phyloP scores from a whole-genome alignment of 1,140 invertebrate genomes.

The Hetaerina americana region DNA sequence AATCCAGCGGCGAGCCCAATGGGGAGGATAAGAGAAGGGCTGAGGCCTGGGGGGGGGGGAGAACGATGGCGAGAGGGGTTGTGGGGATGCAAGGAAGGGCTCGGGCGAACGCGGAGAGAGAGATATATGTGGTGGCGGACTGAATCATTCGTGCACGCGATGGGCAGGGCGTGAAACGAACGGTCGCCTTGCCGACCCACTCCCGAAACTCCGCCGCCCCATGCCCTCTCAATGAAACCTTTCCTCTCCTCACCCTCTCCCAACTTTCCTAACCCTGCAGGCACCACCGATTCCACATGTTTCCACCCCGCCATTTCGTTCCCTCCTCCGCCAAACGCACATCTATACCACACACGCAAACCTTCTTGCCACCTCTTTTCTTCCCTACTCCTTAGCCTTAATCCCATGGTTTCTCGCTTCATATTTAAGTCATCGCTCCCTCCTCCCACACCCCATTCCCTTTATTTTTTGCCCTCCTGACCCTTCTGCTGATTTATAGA shows the following conservation, averaged over 20 bases:
- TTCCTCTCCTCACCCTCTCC: neutral
- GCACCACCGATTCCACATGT: too few species aligned
- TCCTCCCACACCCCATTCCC: neutral
- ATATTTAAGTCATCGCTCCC: neutral
- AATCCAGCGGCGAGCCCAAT: neutral
- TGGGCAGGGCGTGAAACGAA: neutral
- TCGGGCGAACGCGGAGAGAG: neutral
- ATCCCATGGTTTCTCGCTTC: neutral
- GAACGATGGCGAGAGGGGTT: neutral
- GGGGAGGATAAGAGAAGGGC: too few species aligned
- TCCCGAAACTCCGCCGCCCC: neutral
- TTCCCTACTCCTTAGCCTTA: too few species aligned
- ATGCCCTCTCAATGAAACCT: neutral
- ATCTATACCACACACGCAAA: too few species aligned
- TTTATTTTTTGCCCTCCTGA: neutral
- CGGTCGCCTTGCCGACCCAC: too few species aligned
- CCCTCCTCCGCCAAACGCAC: too few species aligned
- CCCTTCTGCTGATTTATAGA: too few species aligned
- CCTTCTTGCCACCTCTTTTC: too few species aligned
- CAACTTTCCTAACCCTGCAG: too few species aligned
- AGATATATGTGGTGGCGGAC: neutral
- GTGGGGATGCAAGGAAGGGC: neutral
- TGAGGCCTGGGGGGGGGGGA: too few species aligned
- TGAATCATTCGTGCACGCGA: neutral
- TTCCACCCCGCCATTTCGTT: too few species aligned